These are phyloP conservation scores for Malachius bipustulatus DNA, from an alignment of 2,888 invertebrate species.

Conservation along the genomic window DNA sequence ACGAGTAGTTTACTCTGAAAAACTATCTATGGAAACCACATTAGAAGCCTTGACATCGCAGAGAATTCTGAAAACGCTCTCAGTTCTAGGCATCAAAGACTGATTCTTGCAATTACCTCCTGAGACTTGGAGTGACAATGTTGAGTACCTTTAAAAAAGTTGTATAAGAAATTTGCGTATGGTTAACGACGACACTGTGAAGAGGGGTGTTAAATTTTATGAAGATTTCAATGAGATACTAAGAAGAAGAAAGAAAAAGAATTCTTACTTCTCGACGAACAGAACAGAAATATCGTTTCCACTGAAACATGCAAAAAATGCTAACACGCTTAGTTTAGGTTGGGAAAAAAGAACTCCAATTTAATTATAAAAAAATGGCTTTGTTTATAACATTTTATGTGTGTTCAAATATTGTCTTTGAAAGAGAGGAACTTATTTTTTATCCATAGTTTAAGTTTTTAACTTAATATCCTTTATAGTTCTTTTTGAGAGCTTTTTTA, in stretches of 20 bases:
- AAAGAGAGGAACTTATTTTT: too few species aligned
- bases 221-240: neutral
- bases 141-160: slow-evolving; percentile 1
- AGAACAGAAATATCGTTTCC: too few species aligned
- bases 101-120: slow-evolving; percentile 2
- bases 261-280: too few species aligned
- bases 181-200: slow-evolving; percentile 2
- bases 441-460: too few species aligned
- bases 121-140: slow-evolving; percentile 2
- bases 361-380: too few species aligned
- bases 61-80: slow-evolving; percentile 3
- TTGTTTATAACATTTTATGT: too few species aligned
- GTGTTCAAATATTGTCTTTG: too few species aligned
- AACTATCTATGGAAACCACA: slow-evolving; percentile 1
- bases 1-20: neutral
- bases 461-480: too few species aligned
- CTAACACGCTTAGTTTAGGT: too few species aligned
- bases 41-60: slow-evolving; percentile 1
- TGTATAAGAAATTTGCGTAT: slow-evolving; percentile 1
- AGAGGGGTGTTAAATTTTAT: neutral
- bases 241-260: neutral
- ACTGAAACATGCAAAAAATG: too few species aligned
- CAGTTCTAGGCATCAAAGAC: slow-evolving; percentile 2
- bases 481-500: too few species aligned
- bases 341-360: too few species aligned